Evolutionary conservation across 2,113 vertebrate genomes (phyloP), one percentile per base, ranked within the genome.

Genomic region (Paramisgurnus dabryanus): DNA sequence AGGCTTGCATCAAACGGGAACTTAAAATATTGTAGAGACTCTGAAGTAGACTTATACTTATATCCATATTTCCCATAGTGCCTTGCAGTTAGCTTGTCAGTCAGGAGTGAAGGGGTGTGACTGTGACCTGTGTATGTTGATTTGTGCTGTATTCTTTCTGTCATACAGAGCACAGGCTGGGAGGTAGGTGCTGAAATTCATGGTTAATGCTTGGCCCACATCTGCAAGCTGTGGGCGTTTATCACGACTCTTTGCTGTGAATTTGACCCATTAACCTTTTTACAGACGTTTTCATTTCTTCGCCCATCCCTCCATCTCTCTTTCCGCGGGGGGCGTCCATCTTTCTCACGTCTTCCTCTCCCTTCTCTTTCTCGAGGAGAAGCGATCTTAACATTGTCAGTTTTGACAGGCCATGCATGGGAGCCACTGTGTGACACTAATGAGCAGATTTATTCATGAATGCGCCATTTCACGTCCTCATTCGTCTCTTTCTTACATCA

Each of bases 101-200:
- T 58, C 17, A 58, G 61, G 41, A 22, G 34, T 39, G 13, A 57
- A 66, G 39, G 43, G 78, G 67, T n/a, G 63, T 55, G 67, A 65
- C 64, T 58, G 80, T 78, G 85, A 63, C 22, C 27, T 92, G 90
- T 93, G 93, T 87, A 92, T 95, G 79, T 91, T 93, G 86, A 93
- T 89, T 85, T 92, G 85, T 92, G 82, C 85, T 92, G 89, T 94
- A 89, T 93, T 93, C 88, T 93, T 95, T 98, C 94, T 96, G 89
- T 97, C 94, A 98, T 91, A 98, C 98, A 99, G 98, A 99, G 98
- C 94, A 98, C 98, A 95, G 98, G 98, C 98, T 99, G 98, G 98
- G 98, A 99, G 98, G 98, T 99, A 99, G 97, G 98, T 99, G 94
- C 92, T 87, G 47, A 72, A 80, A 73, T 89, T 88, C 92, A 93